Evolutionary conservation across 2,797 vertebrate genomes (phyloP), one percentile per base, ranked within the genome.

Genomic region (Danio kyathit): DNA sequence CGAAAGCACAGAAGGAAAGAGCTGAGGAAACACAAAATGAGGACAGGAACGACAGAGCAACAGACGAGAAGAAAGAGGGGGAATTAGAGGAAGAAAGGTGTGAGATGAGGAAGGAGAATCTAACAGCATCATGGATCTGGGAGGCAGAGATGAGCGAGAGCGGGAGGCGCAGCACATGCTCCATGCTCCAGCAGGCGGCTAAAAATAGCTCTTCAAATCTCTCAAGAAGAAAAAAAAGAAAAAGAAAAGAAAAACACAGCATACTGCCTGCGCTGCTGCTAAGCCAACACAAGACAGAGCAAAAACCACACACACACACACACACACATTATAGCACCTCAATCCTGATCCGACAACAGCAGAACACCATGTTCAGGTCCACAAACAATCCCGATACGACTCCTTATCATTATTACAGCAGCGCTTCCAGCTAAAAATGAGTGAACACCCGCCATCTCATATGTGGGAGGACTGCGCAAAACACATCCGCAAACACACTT

Each of bases 161-260:
- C 89, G 87, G 91, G 93, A 95, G 92, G 91, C 94, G 90, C 90
- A 93, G 76, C 77, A 84, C 90, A 92, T 89, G 93, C 92, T 91
- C 87, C 85, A 90, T 92, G 93, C 91, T 93, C 86, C 92, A 93
- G 94, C 93, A 91, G 81, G 91, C 66, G 85, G 87, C 94, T 96
- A 96, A 95, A 97, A 97, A 97, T 96, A 97, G 96, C 94, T 87
- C 89, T 92, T 94, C 89, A 93, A 94, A 93, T 94, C 93, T 93
- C 92, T 89, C 90, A 92, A 91, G 89, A 91, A 91, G 90, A 60
- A 76, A 57, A 79, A 13, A 59, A 29, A 3, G 29, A 79, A 13
- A 59, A 29, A 3, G 29, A 29, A 29, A 29, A 29, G 29, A 29
- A 29, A 52, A 60, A 91, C 91, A 91, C 88, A 92, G 90, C 90